Evolutionary conservation across 2,888 invertebrate species (phyloP).

Genomic region (Ramazzottius varieornatus): DNA sequence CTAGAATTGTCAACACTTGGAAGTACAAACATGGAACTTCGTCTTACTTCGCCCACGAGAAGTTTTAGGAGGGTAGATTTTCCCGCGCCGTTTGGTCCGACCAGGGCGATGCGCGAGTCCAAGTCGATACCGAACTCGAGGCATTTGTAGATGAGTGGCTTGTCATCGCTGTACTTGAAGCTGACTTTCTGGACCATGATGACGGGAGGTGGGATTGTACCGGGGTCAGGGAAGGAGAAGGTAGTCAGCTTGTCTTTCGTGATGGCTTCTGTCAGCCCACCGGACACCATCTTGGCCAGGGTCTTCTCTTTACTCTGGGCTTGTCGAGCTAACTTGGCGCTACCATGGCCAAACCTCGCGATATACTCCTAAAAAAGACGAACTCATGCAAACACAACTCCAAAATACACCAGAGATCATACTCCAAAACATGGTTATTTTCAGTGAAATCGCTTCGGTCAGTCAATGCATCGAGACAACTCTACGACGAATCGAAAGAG

Average conservation of each 20-base stretch:
- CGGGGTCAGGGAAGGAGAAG: conserved; percentile 85
- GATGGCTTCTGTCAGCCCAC: conserved; percentile 84
- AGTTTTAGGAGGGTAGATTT: conserved; percentile 90
- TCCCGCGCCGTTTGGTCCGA: conserved; percentile 76
- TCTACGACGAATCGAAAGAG: not conserved
- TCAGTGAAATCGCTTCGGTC: not conserved
- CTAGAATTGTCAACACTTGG: too few species aligned
- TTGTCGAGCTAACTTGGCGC: conserved; percentile 87
- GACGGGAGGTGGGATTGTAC: conserved; percentile 86
- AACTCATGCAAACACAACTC: conserved; percentile 13
- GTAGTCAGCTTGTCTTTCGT: not conserved
- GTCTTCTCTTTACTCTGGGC: conserved; percentile 99
- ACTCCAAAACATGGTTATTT: not conserved
- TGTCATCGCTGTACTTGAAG: conserved; percentile 61
- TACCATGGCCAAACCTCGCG: conserved; percentile 95
- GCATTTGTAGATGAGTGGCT: conserved; percentile 80
- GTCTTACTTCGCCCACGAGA: conserved; percentile 68
- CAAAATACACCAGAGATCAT: conserved; percentile 4
- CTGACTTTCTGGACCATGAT: conserved; percentile 98
- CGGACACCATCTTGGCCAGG: conserved; percentile 93
- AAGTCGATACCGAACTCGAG: conserved; percentile 95
- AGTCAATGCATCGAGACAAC: not conserved
- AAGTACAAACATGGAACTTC: too few species aligned
- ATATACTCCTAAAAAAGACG: conserved; percentile 95
- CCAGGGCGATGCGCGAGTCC: conserved; percentile 73